A percentile compares a stretch with the other conserved stretches of the same genome.
Evolutionary conservation across 2,113 vertebrate genomes (phyloP).

Genomic region (Dascyllus trimaculatus): DNA sequence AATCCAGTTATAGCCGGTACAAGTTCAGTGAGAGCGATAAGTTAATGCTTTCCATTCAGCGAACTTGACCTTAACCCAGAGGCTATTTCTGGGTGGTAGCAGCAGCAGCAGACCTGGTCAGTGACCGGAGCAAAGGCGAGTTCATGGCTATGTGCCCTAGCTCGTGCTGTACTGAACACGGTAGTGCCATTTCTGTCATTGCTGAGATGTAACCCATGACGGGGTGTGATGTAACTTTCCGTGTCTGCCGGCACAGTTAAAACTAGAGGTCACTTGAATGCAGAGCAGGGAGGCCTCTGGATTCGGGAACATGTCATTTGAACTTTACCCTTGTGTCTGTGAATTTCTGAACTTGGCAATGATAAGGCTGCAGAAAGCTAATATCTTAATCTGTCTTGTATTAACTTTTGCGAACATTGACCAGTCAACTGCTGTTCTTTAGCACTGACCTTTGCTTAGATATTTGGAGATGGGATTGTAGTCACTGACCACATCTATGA

Average conservation of each 20-base stretch:
- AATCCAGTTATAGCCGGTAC: slow-evolving; percentile 7
- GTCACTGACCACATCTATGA: slow-evolving; percentile 6
- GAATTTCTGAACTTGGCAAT: slow-evolving; percentile 7
- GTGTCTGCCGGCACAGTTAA: slow-evolving; percentile 8
- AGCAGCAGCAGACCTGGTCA: slow-evolving; percentile 14
- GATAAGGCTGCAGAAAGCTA: slow-evolving; percentile 24
- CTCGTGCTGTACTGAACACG: slow-evolving; percentile 65
- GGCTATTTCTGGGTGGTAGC: slow-evolving; percentile 56
- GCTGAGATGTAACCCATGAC: slow-evolving; percentile 46
- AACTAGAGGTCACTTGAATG: slow-evolving; percentile 37
- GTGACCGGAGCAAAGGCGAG: slow-evolving; percentile 1
- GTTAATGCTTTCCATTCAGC: slow-evolving; percentile 32
- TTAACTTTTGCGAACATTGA: slow-evolving; percentile 27
- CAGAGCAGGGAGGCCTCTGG: background rate
- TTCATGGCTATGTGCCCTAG: slow-evolving; percentile 47
- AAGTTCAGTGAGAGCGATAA: background rate
- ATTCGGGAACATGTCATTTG: slow-evolving; percentile 14
- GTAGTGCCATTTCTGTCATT: slow-evolving; percentile 64
- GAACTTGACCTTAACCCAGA: slow-evolving; percentile 17
- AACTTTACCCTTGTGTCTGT: background rate
- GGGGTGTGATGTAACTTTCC: slow-evolving; percentile 72
- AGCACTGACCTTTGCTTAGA: slow-evolving; percentile 19
- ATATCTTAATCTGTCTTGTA: background rate
- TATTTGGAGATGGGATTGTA: background rate
- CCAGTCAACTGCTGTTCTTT: slow-evolving; percentile 21